Evolutionary conservation across 2,888 invertebrate species (phyloP).

Genomic region (Odontocerum albicorne): DNA sequence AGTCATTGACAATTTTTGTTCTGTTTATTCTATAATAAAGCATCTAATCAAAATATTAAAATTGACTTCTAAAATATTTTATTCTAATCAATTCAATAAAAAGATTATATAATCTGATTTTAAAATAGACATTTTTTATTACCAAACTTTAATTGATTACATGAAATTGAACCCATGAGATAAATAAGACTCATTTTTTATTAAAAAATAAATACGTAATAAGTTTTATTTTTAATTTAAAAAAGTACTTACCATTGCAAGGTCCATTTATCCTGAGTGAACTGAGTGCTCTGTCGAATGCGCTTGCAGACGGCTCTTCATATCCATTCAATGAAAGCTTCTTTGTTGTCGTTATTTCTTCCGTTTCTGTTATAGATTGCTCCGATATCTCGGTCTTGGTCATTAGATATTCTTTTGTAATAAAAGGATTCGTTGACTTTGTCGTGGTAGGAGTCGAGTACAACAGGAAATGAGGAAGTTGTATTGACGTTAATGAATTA

Average conservation of each 20-base stretch:
- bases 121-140: no score
- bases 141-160: no score
- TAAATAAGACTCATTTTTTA: no score
- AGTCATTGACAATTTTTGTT: no score
- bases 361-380: slow-evolving; percentile 50
- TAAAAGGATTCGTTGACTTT: slow-evolving; percentile 31
- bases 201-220: no score
- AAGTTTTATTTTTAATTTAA: background rate
- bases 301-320: slow-evolving; percentile 17
- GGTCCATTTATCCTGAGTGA: slow-evolving; percentile 24
- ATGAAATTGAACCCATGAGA: no score
- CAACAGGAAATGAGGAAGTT: slow-evolving; percentile 23
- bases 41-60: no score
- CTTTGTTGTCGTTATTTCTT: slow-evolving; percentile 56
- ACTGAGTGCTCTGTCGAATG: slow-evolving; percentile 16
- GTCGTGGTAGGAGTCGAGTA: slow-evolving; percentile 28
- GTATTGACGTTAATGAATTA: slow-evolving; percentile 10
- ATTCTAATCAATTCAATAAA: no score
- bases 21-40: no score
- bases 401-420: slow-evolving; percentile 43
- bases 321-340: slow-evolving; percentile 50
- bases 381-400: slow-evolving; percentile 51
- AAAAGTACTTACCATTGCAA: slow-evolving; percentile 19
- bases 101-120: no score
- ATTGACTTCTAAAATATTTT: no score